Evolutionary conservation across 2,113 vertebrate genomes (phyloP), one percentile per base, ranked within the genome.

Genomic region (Neogobius melanostomus): DNA sequence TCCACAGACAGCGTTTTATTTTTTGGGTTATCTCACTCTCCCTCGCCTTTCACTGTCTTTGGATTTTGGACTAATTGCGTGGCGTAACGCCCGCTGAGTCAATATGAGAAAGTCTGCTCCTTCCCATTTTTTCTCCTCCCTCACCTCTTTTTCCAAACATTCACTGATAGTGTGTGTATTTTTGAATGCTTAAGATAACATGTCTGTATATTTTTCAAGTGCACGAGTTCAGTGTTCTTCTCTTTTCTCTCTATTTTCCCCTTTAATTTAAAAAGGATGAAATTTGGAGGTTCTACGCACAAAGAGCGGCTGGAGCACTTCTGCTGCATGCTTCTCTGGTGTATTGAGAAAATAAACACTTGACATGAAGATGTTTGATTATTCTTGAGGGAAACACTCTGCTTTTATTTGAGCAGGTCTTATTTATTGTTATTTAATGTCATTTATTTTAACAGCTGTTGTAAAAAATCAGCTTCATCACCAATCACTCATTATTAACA

Each of bases 1-100:
- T 90, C 86, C 82, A 83, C 86, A 87, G 91, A 92, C 87, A 88
- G 85, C 5, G 86, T 91, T 90, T 91, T 89, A 87, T 91, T 90
- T 92, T 91, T 90, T 81, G 80, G 85, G 86, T 89, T 91, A 90
- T 74, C 82, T 90, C 82, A 82, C 86, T 81, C 79, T 64, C 80
- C 74, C 73, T 70, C 50, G 45, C 69, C 57, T 28, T 76, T 75
- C 76, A 28, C 68, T 85, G 74, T 71, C 71, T 28, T 78, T 77
- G 16, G 78, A 82, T 82, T 89, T 88, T 80, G 72, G 80, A 89
- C 71, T 84, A 91, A 92, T 92, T 91, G 86, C 65, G 72, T 86
- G 80, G 83, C 80, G 51, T 75, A 59, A 4, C 56, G 80, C 79
- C 77, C 60, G 47, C 84, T 85, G 85, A 28, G 53, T 84, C 16